Conservation (phyloP, 1,140 invertebrate species). For the Tachypleus tridentatus region DNA sequence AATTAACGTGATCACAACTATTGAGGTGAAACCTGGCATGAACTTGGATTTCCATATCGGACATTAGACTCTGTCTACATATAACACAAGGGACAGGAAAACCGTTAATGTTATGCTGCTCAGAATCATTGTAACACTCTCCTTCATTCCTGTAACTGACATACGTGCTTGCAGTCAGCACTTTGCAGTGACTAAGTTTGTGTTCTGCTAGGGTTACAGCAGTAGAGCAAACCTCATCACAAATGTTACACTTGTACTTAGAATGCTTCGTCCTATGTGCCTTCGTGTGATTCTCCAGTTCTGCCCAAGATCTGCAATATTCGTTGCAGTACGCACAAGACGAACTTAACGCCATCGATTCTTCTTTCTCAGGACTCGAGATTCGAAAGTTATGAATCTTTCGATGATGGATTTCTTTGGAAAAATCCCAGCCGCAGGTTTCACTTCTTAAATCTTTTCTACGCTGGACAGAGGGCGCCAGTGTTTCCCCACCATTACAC, state of each 20-base stretch:
- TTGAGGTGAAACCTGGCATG: conserved; percentile 64
- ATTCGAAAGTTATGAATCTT: conserved; percentile 41
- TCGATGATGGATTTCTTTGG: conserved; percentile 38
- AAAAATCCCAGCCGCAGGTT: conserved; percentile 48
- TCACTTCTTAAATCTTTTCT: conserved; percentile 40
- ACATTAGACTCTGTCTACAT: conserved; percentile 75
- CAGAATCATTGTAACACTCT: conserved; percentile 37
- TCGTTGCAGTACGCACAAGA: conserved; percentile 82
- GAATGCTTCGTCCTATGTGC: conserved; percentile 40
- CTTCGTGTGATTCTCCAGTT: conserved; percentile 82
- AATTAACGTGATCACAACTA: conserved; percentile 35
- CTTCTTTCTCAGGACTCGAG: conserved; percentile 21
- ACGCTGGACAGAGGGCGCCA: background rate
- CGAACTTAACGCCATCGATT: conserved; percentile 44
- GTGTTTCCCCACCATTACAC: conserved; percentile 10
- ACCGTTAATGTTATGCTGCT: conserved; percentile 43
- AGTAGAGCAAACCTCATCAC: conserved; percentile 78
- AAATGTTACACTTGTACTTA: conserved; percentile 89
- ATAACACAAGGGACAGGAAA: conserved; percentile 69
- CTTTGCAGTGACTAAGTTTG: conserved; percentile 82
- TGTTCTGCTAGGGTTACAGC: conserved; percentile 75
- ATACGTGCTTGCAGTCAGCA: conserved; percentile 29
- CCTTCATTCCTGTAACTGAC: conserved; percentile 11
- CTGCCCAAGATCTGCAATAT: conserved; percentile 66
- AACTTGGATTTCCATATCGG: conserved; percentile 71